Conservation (phyloP, 2,888 invertebrate species). For the Matsumyia berberina region DNA sequence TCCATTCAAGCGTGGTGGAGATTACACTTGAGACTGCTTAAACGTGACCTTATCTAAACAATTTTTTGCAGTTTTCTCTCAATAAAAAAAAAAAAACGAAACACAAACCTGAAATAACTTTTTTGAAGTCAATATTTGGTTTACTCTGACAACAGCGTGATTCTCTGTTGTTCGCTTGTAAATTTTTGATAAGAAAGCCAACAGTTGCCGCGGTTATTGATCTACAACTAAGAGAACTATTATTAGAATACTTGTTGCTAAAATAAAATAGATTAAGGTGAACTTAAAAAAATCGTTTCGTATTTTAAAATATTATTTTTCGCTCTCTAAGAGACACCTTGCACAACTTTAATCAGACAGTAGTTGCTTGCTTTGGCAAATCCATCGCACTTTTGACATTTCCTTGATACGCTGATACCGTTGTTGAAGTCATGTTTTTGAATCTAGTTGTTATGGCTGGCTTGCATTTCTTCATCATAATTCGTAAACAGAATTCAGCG, state of each 20-base stretch:
- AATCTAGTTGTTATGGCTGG: background rate
- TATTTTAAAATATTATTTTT: background rate
- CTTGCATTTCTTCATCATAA: conserved; percentile 16
- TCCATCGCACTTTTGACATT: conserved; percentile 9
- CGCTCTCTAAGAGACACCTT: background rate
- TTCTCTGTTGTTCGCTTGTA: background rate
- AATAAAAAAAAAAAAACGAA: background rate
- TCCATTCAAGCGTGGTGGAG: background rate
- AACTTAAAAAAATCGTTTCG: background rate
- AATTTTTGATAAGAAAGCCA: background rate
- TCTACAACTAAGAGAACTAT: conserved; percentile 1
- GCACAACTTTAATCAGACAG: conserved; percentile 13
- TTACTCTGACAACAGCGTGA: background rate
- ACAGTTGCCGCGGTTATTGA: conserved; percentile 13
- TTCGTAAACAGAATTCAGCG: background rate
- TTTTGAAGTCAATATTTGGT: too few species aligned
- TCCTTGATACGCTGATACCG: conserved; percentile 3
- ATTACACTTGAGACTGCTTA: background rate
- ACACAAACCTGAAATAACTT: background rate
- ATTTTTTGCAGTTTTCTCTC: background rate
- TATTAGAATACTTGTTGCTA: background rate
- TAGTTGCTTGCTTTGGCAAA: background rate
- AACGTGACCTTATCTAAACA: conserved; percentile 8
- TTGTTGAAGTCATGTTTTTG: background rate
- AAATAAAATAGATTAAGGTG: conserved; percentile 5